Conservation (phyloP, 2,113 vertebrate species). For the Bujurquina vittata region DNA sequence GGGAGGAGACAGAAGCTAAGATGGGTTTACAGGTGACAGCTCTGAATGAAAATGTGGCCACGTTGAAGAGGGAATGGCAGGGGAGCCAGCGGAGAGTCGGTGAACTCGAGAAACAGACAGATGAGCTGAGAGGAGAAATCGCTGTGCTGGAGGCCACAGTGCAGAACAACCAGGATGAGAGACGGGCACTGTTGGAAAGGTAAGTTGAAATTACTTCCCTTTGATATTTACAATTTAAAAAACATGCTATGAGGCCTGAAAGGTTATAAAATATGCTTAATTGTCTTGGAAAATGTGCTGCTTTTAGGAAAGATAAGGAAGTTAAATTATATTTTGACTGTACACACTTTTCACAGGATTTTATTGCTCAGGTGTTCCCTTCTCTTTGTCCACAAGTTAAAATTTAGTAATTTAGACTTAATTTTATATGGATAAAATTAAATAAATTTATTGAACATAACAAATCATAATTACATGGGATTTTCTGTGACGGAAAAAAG, state of each 20-base stretch:
- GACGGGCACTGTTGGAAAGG: slow-evolving; percentile 94
- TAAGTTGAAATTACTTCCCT: slow-evolving; percentile 20
- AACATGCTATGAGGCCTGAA: background rate
- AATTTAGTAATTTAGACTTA: background rate
- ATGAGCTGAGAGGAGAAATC: slow-evolving; percentile 95
- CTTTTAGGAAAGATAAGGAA: background rate
- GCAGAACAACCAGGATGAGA: slow-evolving; percentile 97
- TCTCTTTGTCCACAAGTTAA: background rate
- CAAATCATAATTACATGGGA: slow-evolving; percentile 12
- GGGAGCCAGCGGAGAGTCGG: slow-evolving; percentile 89
- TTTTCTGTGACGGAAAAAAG: background rate
- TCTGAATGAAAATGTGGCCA: slow-evolving; percentile 94
- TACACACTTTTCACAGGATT: background rate
- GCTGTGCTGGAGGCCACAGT: slow-evolving; percentile 96
- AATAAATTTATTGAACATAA: background rate
- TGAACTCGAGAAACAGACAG: slow-evolving; percentile 95
- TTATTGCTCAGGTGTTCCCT: rapidly evolving
- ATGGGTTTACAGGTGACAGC: slow-evolving; percentile 90
- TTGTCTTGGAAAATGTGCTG: background rate
- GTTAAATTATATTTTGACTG: background rate
- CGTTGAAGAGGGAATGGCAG: slow-evolving; percentile 96
- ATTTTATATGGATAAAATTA: too few relatives aligned
- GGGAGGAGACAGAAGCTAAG: slow-evolving; percentile 89
- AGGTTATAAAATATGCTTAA: background rate
- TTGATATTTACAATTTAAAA: background rate